Evolutionary conservation across 2,888 invertebrate genomes (phyloP).

Genomic region (Aricia artaxerxes): DNA sequence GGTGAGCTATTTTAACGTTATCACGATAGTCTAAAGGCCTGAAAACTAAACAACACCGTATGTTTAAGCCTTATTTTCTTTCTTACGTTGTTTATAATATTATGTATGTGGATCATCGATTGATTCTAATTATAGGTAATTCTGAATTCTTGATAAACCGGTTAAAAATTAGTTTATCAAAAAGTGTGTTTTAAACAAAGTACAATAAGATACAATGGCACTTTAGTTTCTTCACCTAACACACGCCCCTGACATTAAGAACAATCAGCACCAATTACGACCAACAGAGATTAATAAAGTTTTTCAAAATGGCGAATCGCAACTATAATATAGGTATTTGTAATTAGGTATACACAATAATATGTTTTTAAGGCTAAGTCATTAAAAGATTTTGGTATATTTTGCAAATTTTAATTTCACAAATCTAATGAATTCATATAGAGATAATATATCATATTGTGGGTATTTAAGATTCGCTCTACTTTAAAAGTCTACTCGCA

Average conservation of each 20-base stretch:
- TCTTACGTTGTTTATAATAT: neutral
- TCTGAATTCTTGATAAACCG: neutral
- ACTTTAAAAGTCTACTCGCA: conserved; percentile 7
- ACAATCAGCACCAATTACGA: conserved; percentile 22
- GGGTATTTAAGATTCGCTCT: neutral
- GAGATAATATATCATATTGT: no score
- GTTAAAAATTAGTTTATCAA: neutral
- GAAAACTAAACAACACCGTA: neutral
- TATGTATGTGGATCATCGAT: neutral
- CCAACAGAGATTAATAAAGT: conserved; percentile 24
- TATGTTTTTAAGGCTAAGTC: neutral
- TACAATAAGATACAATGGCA: neutral
- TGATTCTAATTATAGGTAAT: neutral
- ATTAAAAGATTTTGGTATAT: neutral
- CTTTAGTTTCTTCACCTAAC: neutral
- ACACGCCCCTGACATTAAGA: conserved; percentile 7
- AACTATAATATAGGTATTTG: neutral
- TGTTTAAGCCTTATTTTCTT: neutral
- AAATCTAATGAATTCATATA: no score
- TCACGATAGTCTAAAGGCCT: neutral
- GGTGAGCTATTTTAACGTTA: neutral
- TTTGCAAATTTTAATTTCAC: neutral
- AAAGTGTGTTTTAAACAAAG: neutral
- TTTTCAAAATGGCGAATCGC: neutral
- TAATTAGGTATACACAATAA: neutral